phyloP scores from a whole-genome alignment of 1,140 invertebrate species.

The Ectropis grisescens region DNA sequence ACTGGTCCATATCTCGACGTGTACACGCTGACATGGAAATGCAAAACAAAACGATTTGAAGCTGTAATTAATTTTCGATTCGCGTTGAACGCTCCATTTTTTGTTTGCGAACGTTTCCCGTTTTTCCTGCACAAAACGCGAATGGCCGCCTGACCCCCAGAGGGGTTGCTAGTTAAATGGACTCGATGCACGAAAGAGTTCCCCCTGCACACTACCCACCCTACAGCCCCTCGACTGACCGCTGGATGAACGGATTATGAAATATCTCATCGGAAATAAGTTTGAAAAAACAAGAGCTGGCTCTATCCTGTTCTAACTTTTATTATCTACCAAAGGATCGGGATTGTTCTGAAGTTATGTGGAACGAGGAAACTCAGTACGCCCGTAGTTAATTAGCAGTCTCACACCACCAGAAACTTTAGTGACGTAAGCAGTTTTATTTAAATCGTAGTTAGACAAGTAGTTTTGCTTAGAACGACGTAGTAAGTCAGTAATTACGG shows the following conservation, averaged over 20 bases:
- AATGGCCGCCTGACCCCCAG: conserved; percentile 10
- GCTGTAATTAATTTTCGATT: conserved; percentile 50
- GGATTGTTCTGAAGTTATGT: too few relatives aligned
- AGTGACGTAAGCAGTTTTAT: too few relatives aligned
- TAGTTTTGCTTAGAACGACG: too few relatives aligned
- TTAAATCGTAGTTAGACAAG: too few relatives aligned
- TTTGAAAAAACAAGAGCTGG: conserved; percentile 20
- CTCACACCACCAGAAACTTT: too few relatives aligned
- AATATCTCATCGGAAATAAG: conserved; percentile 43
- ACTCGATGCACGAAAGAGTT: conserved; percentile 20
- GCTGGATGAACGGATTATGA: conserved; percentile 42
- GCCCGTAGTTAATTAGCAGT: too few relatives aligned
- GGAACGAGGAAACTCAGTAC: too few relatives aligned
- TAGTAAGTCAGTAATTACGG: too few relatives aligned
- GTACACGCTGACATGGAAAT: too few relatives aligned
- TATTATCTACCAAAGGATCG: too few relatives aligned
- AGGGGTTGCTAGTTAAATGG: conserved; percentile 14
- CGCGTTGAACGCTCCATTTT: conserved; percentile 26
- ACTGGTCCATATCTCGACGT: too few relatives aligned
- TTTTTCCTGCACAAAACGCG: conserved; percentile 41
- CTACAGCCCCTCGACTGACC: conserved; percentile 24
- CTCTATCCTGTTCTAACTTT: too few relatives aligned
- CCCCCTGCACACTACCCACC: conserved; percentile 2
- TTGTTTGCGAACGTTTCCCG: conserved; percentile 26
- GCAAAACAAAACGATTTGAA: not conserved